These are phyloP conservation scores for Nannobrachium achirus DNA, from an alignment of 2,113 vertebrate species.

Conservation along the genomic window DNA sequence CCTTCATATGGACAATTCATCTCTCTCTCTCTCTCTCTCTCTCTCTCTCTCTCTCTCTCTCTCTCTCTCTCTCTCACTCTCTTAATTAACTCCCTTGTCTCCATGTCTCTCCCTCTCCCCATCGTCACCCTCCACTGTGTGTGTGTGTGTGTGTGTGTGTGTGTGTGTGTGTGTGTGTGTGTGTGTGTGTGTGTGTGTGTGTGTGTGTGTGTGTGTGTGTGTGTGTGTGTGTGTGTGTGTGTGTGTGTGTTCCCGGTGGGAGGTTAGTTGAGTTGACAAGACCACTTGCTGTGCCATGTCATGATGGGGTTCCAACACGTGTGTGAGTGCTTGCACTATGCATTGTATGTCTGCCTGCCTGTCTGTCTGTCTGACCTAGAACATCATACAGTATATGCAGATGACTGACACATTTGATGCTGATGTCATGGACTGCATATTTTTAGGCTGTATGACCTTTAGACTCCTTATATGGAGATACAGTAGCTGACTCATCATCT, in stretches of 20 bases:
- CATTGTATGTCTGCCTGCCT: slow-evolving; percentile 25
- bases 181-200: not conserved
- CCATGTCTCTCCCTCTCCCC: not conserved
- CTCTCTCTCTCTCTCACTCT: slow-evolving; percentile 8
- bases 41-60: not conserved
- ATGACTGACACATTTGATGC: too few relatives aligned
- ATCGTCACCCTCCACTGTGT: not conserved
- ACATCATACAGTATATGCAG: too few relatives aligned
- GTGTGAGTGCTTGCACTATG: slow-evolving; percentile 30
- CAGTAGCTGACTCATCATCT: too few relatives aligned
- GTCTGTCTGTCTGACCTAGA: not conserved
- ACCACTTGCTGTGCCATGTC: slow-evolving; percentile 57
- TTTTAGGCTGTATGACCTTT: too few relatives aligned
- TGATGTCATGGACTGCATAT: too few relatives aligned
- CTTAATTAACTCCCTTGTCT: slow-evolving; percentile 8
- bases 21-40: slow-evolving; percentile 15
- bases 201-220: slow-evolving; percentile 6
- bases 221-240: slow-evolving; percentile 22
- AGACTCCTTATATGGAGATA: too few relatives aligned
- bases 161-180: slow-evolving; percentile 24
- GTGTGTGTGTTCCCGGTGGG: slow-evolving; percentile 46
- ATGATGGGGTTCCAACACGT: slow-evolving; percentile 60
- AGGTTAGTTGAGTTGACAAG: slow-evolving; percentile 63
- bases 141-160: slow-evolving; percentile 7
- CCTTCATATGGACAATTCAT: not conserved